A percentile compares a stretch with the other conserved stretches of the same genome.
Evolutionary conservation across 2,888 invertebrate genomes (phyloP).

Genomic region (Brachynemurus nebulosus): DNA sequence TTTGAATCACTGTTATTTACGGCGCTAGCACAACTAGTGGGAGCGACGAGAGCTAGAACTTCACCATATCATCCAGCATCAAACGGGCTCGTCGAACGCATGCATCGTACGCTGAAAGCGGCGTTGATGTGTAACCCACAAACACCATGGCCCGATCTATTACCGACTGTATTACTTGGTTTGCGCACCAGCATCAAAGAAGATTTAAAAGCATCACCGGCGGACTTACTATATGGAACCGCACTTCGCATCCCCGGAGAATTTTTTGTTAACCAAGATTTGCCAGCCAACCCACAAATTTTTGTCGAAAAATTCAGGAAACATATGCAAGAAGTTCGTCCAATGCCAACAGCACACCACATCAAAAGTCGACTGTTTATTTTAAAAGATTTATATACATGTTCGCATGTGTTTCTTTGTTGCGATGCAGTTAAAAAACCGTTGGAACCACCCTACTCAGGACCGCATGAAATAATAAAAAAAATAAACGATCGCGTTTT

Average conservation of each 20-base stretch:
- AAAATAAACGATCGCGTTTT: background rate
- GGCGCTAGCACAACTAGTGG: background rate
- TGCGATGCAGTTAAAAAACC: background rate
- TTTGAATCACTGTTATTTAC: constrained; percentile 4
- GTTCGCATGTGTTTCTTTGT: background rate
- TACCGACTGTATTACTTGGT: constrained; percentile 20
- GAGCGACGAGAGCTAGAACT: too few species aligned
- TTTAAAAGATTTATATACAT: background rate
- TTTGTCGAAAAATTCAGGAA: background rate
- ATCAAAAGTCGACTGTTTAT: background rate
- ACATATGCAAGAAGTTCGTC: background rate
- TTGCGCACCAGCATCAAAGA: constrained; percentile 15
- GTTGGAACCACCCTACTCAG: too few species aligned
- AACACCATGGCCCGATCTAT: constrained; percentile 16
- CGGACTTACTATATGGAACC: too few species aligned
- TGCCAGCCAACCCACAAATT: too few species aligned
- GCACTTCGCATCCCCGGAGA: too few species aligned
- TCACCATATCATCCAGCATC: constrained; percentile 5
- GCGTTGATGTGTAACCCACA: background rate
- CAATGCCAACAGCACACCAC: background rate
- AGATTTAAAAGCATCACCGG: constrained; percentile 14
- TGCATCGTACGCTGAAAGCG: background rate
- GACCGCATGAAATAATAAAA: too few species aligned
- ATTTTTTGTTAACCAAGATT: too few species aligned
- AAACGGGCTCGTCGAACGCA: constrained; percentile 8